Conservation (phyloP, 2,797 vertebrate species). For the Luscinia megarhynchos region DNA sequence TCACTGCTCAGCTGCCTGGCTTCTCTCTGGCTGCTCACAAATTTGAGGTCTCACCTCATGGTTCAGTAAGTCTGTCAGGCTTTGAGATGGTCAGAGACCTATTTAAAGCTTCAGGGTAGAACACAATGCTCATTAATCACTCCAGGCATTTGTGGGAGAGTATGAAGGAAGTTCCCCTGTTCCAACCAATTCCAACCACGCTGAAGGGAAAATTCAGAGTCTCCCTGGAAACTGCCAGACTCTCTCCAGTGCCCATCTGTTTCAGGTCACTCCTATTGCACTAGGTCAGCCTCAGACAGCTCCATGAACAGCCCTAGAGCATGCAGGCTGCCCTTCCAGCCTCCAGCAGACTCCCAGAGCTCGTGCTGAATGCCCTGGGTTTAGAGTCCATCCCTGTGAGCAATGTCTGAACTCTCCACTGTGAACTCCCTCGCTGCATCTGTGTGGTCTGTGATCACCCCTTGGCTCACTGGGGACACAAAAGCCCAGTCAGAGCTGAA, state of each 20-base stretch:
- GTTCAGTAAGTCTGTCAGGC: neutral
- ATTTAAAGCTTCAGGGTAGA: neutral
- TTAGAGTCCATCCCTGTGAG: neutral
- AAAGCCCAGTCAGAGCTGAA: slow-evolving; percentile 37
- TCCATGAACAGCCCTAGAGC: neutral
- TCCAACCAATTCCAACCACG: neutral
- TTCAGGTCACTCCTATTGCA: neutral
- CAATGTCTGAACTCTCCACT: neutral
- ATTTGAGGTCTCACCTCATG: neutral
- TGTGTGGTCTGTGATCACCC: slow-evolving; percentile 4
- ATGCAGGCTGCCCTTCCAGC: neutral
- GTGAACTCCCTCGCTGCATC: neutral
- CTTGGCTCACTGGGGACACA: neutral
- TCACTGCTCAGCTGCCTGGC: neutral
- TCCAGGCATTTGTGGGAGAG: neutral
- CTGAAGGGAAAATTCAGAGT: neutral
- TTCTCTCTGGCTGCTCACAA: neutral
- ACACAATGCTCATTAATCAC: neutral
- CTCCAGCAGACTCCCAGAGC: neutral
- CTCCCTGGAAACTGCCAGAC: neutral
- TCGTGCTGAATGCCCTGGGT: neutral
- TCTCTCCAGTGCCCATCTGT: neutral
- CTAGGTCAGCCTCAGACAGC: neutral
- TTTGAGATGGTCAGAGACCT: neutral
- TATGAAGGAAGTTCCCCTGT: neutral